Evolutionary conservation across 1,140 invertebrate species (phyloP), one percentile per base, ranked within the genome.

Genomic region (Euura saliciscinereae): DNA sequence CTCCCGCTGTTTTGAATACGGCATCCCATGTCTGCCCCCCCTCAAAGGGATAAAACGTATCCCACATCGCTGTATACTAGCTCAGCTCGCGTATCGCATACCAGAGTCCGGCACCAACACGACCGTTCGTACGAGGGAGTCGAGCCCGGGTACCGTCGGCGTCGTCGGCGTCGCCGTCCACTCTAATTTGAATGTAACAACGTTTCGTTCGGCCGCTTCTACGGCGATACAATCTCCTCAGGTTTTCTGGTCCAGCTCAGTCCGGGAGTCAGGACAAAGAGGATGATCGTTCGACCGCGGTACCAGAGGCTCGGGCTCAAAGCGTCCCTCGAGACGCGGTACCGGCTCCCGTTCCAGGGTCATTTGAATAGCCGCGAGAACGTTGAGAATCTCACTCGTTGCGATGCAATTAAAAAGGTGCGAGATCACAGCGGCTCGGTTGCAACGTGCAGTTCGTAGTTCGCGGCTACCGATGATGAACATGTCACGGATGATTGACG

Each of bases 181-280:
- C 85, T 87, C 85, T 87, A 87, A 87, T 87, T 87, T 87, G 86
- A 87, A 87, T 87, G 85, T 87, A 87, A 87, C 85, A 87, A 86
- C 85, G 85, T 86, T 86, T 80, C 83, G 84, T 87, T 87, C 78
- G 80, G 81, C 77, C 85, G 82, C 85, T 59, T 8, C 8, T 11
- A 79, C 83, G 80, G 78, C 79, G 85, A 87, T 87, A 87, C 78
- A 81, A 87, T 87, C 86, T 87, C 79, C 77, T 59, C 8, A n/a
- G 69, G 74, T 28, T 28, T 28, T 28, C 28, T 28, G 28, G 28
- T 28, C 28, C 28, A 28, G 28, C 28, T 28, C 28, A 28, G 44
- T 66, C 44, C 66, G 44, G 44, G 28, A 66, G n/a, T 66, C 28
- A 45, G 46, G 28, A 28, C 28, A 28, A 28, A 28, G 28, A 28